phyloP scores from a whole-genome alignment of 2,113 vertebrate genomes.

The Lagopus muta region DNA sequence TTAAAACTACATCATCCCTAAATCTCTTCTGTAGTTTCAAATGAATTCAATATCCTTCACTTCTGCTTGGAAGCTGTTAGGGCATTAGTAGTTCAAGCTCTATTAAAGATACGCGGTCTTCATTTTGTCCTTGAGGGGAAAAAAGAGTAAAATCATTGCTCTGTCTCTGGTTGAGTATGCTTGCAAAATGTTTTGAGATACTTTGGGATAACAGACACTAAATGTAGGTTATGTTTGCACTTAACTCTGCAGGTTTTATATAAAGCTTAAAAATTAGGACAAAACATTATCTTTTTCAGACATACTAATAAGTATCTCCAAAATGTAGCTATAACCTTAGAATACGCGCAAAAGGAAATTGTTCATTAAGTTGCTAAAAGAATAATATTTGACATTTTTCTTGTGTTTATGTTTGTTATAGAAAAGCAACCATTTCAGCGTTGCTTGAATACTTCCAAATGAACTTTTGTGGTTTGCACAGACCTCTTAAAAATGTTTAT shows the following conservation, averaged over 20 bases:
- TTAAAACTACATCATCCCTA: background rate
- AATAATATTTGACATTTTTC: conserved; percentile 49
- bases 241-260: background rate
- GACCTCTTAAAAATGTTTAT: conserved; percentile 53
- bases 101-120: background rate
- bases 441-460: conserved; percentile 51
- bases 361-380: conserved; percentile 1
- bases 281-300: background rate
- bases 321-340: conserved; percentile 21
- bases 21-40: background rate
- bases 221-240: background rate
- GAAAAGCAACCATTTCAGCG: conserved; percentile 60
- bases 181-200: conserved; percentile 2
- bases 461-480: conserved; percentile 48
- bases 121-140: background rate
- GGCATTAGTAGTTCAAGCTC: background rate
- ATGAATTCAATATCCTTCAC: background rate
- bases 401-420: conserved; percentile 58
- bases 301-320: background rate
- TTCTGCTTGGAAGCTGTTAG: background rate
- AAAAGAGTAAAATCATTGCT: background rate
- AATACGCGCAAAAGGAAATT: conserved; percentile 18
- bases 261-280: background rate
- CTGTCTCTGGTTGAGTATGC: background rate
- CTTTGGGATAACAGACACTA: background rate